Evolutionary conservation across 2,888 invertebrate genomes (phyloP), one percentile per base, ranked within the genome.

Genomic region (Ceramica pisi): DNA sequence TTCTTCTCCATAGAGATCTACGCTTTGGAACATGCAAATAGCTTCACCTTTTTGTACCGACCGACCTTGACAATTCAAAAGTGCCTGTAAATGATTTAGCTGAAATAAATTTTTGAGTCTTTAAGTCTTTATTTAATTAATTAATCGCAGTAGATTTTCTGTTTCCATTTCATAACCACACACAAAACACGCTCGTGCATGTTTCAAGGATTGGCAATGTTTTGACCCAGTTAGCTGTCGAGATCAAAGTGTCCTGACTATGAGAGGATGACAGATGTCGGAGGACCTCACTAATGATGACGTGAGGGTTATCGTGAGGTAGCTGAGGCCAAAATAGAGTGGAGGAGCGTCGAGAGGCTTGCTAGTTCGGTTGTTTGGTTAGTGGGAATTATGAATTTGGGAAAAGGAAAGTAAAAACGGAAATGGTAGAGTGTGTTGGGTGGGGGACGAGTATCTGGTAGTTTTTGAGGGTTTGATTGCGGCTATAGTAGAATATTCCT

Each of bases 211-310:
- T 82, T 67, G 56, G 10, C 82, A 79, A 78, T 82, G 82, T 79
- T 79, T 78, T 78, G 79, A 82, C 79, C 79, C 63, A 78, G 79
- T 79, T 79, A 65, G 57, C 57, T 71, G 46, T 48, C 50, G 67
- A 78, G 79, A 81, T 78, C 78, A 82, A 78, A 79, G 79, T 78
- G 82, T 79, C 82, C 82, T 82, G 65, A 7, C 70, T n/a, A 38
- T 21, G 53, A 78, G 67, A 51, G 80, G 57, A 68, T 79, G 80
- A 79, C 80, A 79, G 80, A 82, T 82, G 79, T 79, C 61, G 41
- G 53, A 82, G 67, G 78, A 62, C 61, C 82, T n/a, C 57, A 81
- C 79, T 80, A 80, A 80, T 80, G 82, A 80, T 67, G 82, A 57
- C 44, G 44, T 61, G 78, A 82, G 82, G 63, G 60, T 60, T 73